phyloP scores from a whole-genome alignment of 2,888 invertebrate genomes.

The Cynaeus angustus region DNA sequence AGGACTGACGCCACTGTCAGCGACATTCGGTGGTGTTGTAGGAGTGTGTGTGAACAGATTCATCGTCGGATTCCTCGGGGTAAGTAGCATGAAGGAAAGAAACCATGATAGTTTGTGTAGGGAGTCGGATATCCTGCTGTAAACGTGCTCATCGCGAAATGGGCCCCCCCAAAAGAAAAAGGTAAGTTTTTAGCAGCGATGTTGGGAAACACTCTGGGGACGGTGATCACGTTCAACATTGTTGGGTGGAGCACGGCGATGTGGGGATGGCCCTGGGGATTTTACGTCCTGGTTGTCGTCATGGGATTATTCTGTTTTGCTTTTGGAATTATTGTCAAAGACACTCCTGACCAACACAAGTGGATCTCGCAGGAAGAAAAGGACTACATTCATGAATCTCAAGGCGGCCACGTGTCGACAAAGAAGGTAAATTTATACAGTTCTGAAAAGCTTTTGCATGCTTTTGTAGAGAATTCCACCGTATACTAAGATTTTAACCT shows the following conservation, averaged over 20 bases:
- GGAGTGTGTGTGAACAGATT: conserved; percentile 75
- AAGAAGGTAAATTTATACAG: conserved; percentile 54
- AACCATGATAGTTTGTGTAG: conserved; percentile 61
- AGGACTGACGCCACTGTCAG: conserved; percentile 74
- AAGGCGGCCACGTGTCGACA: conserved; percentile 57
- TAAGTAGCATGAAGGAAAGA: conserved; percentile 66
- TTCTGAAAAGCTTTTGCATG: neutral
- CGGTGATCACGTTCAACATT: conserved; percentile 81
- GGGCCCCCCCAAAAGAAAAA: conserved; percentile 85
- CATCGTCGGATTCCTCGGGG: conserved; percentile 76
- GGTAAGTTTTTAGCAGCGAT: conserved; percentile 82
- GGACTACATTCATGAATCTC: conserved; percentile 73
- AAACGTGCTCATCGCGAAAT: conserved; percentile 80
- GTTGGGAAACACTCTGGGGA: conserved; percentile 83
- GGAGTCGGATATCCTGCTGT: conserved; percentile 79
- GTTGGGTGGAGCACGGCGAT: conserved; percentile 78
- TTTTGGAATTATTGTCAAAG: conserved; percentile 79
- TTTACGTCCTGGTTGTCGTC: conserved; percentile 77
- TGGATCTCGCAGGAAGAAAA: conserved; percentile 78
- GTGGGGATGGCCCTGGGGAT: conserved; percentile 80
- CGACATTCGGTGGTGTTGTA: conserved; percentile 72
- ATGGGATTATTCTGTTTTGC: conserved; percentile 74
- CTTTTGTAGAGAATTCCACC: conserved; percentile 53
- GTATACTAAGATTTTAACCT: conserved; percentile 54
- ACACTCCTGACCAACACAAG: conserved; percentile 78